Evolutionary conservation across 2,113 vertebrate genomes (phyloP).

Genomic region (Nothobranchius kuhntae): DNA sequence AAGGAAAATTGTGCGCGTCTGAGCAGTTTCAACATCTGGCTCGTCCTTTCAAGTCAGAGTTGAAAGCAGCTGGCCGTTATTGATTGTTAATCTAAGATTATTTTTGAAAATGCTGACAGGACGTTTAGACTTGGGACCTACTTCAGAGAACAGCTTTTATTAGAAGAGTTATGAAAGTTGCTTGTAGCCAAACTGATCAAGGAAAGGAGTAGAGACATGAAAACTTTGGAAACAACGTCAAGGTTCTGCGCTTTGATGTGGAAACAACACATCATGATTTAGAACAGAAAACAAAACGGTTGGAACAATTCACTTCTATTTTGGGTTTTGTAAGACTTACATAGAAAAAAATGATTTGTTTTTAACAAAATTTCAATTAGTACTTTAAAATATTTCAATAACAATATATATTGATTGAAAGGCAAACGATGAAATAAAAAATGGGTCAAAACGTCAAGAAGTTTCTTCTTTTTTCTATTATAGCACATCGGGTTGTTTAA

Average conservation of each 20-base stretch:
- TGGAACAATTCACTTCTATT: not conserved
- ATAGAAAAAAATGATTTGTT: too few relatives aligned
- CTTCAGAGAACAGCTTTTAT: conserved; percentile 44
- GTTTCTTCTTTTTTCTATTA: too few relatives aligned
- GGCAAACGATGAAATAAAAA: too few relatives aligned
- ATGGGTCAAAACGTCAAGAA: too few relatives aligned
- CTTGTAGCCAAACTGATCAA: conserved; percentile 42
- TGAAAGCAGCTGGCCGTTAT: conserved; percentile 55
- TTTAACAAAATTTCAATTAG: too few relatives aligned
- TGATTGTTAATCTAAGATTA: conserved; percentile 61
- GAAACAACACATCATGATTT: not conserved
- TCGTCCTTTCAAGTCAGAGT: conserved; percentile 55
- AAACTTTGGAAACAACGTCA: conserved; percentile 63
- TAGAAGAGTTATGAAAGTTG: conserved; percentile 22
- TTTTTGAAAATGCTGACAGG: conserved; percentile 41
- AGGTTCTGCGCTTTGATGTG: conserved; percentile 11
- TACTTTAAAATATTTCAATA: too few relatives aligned
- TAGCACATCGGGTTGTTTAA: too few relatives aligned
- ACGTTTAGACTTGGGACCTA: conserved; percentile 19
- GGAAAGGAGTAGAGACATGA: conserved; percentile 52
- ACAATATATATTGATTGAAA: too few relatives aligned
- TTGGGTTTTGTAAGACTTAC: conserved; percentile 1
- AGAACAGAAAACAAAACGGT: conserved; percentile 26
- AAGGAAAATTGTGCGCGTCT: conserved; percentile 37
- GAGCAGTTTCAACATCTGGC: conserved; percentile 47